Evolutionary conservation across 2,797 vertebrate species (phyloP), one percentile per base, ranked within the genome.

Genomic region (Macrochelys suwanniensis): DNA sequence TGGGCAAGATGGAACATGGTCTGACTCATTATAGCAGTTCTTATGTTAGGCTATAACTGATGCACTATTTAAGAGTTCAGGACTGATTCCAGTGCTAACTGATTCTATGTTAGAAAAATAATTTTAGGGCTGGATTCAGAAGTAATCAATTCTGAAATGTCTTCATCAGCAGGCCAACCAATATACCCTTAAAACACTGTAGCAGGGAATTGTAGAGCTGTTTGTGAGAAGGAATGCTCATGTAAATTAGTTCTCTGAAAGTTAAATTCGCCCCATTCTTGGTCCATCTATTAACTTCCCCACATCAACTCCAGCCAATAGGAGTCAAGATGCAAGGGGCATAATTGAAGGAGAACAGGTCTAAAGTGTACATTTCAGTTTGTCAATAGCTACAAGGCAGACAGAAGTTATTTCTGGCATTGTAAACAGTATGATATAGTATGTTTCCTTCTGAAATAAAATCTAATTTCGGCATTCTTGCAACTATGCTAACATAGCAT

Each of bases 361-460:
- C 84, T 59, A 56, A 68, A 47, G 51, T 56, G 82, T 74, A 49
- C 17, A 31, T 9, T 87, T 37, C 47, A 50, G 65, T 54, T 82
- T 53, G 77, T 50, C 86, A 59, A 16, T 23, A 61, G 71, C 33
- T 87, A 68, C 54, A 71, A 80, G 49, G 80, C 87, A 92, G 68
- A 76, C 23, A 82, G 53, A 94, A 96, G 85, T 50, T 77, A 25
- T 1, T 50, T 45, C 83, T 92, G 85, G 83, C 88, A 76, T 83
- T 45, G 23, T 37, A 79, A 95, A 59, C 82, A 68, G 6, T 5
- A 80, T 0, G 0, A 59, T 11, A n/a, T n/a, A 84, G 31, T 33
- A 7, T 25, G 33, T 51, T 59, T 86, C 79, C 79, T 80, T 96
- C 92, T 94, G 80, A 86, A 93, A 68, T 8, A 65, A 71, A 71